Conservation (phyloP, 2,113 vertebrate species). For the Pelusios castaneus region DNA sequence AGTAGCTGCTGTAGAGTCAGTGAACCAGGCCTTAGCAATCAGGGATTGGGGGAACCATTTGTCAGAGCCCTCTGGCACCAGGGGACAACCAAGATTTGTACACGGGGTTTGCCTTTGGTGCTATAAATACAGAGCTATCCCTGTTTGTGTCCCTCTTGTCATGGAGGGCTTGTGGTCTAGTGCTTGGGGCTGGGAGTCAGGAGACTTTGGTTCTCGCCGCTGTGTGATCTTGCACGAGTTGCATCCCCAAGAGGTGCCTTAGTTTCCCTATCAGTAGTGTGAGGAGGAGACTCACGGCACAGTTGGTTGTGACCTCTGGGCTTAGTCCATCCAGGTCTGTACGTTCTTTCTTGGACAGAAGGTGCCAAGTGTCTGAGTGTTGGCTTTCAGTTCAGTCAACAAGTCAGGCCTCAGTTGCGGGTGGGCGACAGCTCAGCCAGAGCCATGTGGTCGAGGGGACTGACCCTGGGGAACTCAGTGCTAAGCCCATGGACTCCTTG, state of each 20-base stretch:
- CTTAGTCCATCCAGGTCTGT: not conserved
- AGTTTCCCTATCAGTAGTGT: not conserved
- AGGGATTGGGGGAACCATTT: not conserved
- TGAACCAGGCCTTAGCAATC: not conserved
- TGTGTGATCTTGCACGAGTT: not conserved
- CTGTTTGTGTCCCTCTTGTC: not conserved
- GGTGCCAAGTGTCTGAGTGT: not conserved
- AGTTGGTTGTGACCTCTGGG: not conserved
- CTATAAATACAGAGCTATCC: too few species aligned
- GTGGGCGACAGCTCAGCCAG: not conserved
- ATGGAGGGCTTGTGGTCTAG: not conserved
- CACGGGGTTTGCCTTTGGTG: not conserved
- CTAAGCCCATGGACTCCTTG: constrained; percentile 1
- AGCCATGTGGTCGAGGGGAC: not conserved
- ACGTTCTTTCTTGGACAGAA: not conserved
- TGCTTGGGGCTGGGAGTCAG: not conserved
- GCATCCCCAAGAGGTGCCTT: not conserved
- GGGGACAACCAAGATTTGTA: not conserved
- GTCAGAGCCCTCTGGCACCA: not conserved
- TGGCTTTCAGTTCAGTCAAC: not conserved
- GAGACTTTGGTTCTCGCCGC: not conserved
- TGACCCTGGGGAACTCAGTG: not conserved
- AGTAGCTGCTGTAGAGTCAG: not conserved
- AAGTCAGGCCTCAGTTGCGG: not conserved
- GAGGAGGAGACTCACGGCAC: not conserved